Base-by-base conservation (phyloP, 1,140 invertebrate genomes). In the Drosophila azteca region DNA sequence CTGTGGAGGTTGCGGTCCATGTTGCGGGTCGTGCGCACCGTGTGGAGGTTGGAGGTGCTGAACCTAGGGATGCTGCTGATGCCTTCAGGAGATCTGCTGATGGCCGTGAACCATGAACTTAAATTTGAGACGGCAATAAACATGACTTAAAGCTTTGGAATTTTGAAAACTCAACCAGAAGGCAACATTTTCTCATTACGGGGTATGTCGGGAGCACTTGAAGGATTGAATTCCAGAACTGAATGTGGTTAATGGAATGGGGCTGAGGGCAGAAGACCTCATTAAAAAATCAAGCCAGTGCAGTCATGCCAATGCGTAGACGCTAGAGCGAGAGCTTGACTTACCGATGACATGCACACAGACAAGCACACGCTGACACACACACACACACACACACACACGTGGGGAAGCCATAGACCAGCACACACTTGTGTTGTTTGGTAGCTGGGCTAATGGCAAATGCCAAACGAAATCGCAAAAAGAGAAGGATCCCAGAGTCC, bases 261-360 rank as follows among this genome's bases (percentile, higher is more conserved):
- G 3, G 11, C 22, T 1, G 11, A 4, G 4, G 35, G 35, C 35
- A 39, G n/a, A 8, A 29, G 6, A 58, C 20, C 65, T 69, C 44
- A 63, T 69, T 74, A 65, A 50, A 9, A 59, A 53, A 52, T 59
- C 46, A 43, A 35, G 48, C 54, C 35, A 48, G 50, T 58, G 46
- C 35, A 44, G 22, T 5, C 39, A 22, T 57, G 39, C 46, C 9
- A 26, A 45, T 45, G 43, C 22, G 53, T 22, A 49, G 20, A 41
- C 29, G 48, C 41, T 53, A 1, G 35, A 39, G 35, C 13, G 3
- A 3, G 35, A 9, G 11, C 35, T 39, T 39, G 35, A 39, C 35
- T 39, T 39, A 39, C 35, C 35, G 35, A 39, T 39, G 35, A 39
- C 35, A 39, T 39, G 35, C 35, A 39, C 35, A 39, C 35, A 39